A percentile compares a stretch with the other conserved stretches of the same genome.
Conservation (phyloP, 2,797 vertebrate genomes). For the Sebastes nivosus region DNA sequence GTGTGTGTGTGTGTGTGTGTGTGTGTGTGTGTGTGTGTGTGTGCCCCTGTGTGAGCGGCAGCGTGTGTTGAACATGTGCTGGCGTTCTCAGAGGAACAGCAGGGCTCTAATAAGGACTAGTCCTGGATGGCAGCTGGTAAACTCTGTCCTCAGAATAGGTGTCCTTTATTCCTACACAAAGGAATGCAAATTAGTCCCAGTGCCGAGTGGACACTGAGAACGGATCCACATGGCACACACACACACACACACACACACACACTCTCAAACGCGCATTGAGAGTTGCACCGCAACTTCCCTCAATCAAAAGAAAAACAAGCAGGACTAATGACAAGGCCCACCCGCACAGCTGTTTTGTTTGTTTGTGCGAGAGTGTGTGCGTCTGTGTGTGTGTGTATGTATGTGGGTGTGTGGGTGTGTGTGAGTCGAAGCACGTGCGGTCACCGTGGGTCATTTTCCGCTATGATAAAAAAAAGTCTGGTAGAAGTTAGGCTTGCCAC, state of each 20-base stretch:
- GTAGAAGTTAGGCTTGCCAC: no score
- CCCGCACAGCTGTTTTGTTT: constrained; percentile 73
- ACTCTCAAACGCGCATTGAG: constrained; percentile 77
- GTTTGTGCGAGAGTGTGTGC: background rate
- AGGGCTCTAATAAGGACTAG: constrained; percentile 95
- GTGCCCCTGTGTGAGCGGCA: constrained; percentile 64
- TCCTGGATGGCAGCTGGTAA: constrained; percentile 99
- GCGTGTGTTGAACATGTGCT: constrained; percentile 94
- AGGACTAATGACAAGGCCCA: constrained; percentile 74
- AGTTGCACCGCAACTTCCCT: constrained; percentile 83
- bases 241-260: constrained; percentile 34
- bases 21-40: constrained; percentile 34
- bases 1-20: no score
- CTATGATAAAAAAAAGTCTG: constrained; percentile 41
- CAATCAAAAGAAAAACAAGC: constrained; percentile 81
- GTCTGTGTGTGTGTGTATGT: background rate
- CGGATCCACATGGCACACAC: constrained; percentile 94
- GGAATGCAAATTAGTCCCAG: constrained; percentile 99
- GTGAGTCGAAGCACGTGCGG: constrained; percentile 35
- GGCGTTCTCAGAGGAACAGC: constrained; percentile 98
- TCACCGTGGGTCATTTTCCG: constrained; percentile 48
- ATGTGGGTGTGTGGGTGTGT: background rate
- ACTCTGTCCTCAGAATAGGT: constrained; percentile 94
- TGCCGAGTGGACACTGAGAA: constrained; percentile 97
- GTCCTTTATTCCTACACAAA: constrained; percentile 97